Evolutionary conservation across 1,140 invertebrate species (phyloP).

Genomic region (Leptoteleia sp.): DNA sequence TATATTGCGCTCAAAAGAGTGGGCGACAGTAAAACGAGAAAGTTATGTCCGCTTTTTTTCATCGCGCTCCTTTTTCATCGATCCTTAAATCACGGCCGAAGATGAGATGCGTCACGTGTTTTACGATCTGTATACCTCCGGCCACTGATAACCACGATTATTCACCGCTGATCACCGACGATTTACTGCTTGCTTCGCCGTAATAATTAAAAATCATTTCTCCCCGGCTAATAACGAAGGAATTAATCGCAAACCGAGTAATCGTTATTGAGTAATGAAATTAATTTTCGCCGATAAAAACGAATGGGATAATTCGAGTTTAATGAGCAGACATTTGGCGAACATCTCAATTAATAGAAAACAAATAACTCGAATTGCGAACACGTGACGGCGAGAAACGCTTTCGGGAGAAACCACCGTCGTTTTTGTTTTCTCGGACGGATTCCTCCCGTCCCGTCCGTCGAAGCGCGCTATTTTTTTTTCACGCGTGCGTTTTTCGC

Average conservation of each 20-base stretch:
- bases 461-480: constrained; percentile 8
- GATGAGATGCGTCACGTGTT: constrained; percentile 25
- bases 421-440: constrained; percentile 8
- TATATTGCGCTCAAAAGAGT: constrained; percentile 4
- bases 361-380: constrained; percentile 12
- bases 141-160: constrained; percentile 21
- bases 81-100: constrained; percentile 26
- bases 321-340: constrained; percentile 8
- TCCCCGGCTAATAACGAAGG: constrained; percentile 11
- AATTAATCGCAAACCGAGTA: constrained; percentile 10
- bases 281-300: constrained; percentile 28
- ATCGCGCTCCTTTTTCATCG: constrained; percentile 12
- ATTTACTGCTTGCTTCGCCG: constrained; percentile 2
- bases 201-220: constrained; percentile 29
- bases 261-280: constrained; percentile 19
- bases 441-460: constrained; percentile 18
- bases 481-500: constrained; percentile 32
- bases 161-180: constrained; percentile 6
- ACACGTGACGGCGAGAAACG: background rate
- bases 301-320: background rate
- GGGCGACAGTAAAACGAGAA: constrained; percentile 19
- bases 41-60: constrained; percentile 26
- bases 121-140: constrained; percentile 23
- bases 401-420: background rate
- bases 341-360: constrained; percentile 28